These are phyloP conservation scores for Ormyrus nitidulus DNA, from an alignment of 2,888 invertebrate genomes.

Conservation along the genomic window DNA sequence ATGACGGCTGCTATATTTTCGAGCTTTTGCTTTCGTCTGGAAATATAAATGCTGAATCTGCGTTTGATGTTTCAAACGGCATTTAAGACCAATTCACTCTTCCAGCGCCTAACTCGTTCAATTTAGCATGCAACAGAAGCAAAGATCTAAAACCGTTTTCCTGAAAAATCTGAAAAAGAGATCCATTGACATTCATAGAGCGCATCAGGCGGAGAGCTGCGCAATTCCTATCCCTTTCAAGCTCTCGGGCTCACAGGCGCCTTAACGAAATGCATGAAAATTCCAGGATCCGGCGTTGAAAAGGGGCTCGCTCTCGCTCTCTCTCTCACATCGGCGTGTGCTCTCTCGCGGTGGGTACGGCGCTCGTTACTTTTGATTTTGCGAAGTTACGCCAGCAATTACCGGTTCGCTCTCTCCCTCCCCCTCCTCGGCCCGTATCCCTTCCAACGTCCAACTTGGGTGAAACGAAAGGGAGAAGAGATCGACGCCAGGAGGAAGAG, in stretches of 20 bases:
- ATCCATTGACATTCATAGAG: background rate
- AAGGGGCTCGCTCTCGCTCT: background rate
- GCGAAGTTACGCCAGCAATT: conserved; percentile 59
- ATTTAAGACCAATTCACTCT: no score
- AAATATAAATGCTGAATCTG: no score
- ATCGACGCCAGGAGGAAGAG: conserved; percentile 24
- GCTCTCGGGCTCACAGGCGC: background rate
- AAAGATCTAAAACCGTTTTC: no score
- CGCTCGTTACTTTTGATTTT: conserved; percentile 61
- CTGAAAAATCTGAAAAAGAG: no score
- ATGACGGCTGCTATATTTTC: no score
- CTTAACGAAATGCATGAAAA: conserved; percentile 35
- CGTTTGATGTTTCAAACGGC: no score
- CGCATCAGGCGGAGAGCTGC: background rate
- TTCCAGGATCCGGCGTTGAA: background rate
- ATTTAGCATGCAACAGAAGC: no score
- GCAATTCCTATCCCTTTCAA: background rate
- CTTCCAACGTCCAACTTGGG: no score
- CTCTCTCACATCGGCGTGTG: background rate
- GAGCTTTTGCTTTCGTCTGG: no score
- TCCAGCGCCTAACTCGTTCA: no score
- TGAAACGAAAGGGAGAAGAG: conserved; percentile 18
- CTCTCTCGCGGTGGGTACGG: background rate
- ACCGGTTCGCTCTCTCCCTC: conserved; percentile 47
- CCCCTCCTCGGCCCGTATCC: background rate